Evolutionary conservation across 2,797 vertebrate species (phyloP).

Genomic region (Anniella stebbinsi): DNA sequence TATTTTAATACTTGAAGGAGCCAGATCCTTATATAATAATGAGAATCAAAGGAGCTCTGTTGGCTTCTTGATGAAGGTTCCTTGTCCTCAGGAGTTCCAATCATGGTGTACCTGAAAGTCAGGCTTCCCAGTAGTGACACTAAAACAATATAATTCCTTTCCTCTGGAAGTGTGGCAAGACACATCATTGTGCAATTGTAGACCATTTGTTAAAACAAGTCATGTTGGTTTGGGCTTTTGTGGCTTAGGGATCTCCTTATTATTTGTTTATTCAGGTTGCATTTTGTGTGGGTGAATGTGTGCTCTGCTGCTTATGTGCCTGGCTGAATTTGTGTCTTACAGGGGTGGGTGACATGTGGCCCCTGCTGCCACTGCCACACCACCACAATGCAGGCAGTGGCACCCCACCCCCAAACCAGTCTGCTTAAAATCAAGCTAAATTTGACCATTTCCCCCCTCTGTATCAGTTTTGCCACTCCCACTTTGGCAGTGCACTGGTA

Average conservation of each 20-base stretch:
- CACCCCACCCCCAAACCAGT: no score
- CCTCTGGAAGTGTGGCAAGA: no score
- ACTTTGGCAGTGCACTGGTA: no score
- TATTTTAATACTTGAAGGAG: conserved; percentile 6
- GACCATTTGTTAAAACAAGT: background rate
- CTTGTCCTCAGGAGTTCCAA: background rate
- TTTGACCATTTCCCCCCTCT: no score
- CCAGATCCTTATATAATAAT: conserved; percentile 15
- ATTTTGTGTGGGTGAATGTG: background rate
- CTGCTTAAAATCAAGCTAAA: no score
- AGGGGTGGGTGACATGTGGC: no score
- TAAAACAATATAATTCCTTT: background rate
- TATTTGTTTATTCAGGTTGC: background rate
- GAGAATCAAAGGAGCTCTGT: conserved; percentile 16
- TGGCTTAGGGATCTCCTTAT: background rate
- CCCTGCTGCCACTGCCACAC: no score
- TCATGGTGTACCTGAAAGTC: background rate
- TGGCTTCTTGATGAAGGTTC: background rate
- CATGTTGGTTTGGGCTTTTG: background rate
- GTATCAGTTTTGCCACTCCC: no score
- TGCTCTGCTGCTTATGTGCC: background rate
- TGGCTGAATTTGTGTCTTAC: background rate
- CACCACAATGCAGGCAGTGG: no score
- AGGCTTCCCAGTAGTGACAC: background rate
- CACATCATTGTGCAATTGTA: background rate